A percentile compares a stretch with the other conserved stretches of the same genome.
Conservation (phyloP, 2,888 invertebrate species). For the Kuschelorhynchus macadamiae region DNA sequence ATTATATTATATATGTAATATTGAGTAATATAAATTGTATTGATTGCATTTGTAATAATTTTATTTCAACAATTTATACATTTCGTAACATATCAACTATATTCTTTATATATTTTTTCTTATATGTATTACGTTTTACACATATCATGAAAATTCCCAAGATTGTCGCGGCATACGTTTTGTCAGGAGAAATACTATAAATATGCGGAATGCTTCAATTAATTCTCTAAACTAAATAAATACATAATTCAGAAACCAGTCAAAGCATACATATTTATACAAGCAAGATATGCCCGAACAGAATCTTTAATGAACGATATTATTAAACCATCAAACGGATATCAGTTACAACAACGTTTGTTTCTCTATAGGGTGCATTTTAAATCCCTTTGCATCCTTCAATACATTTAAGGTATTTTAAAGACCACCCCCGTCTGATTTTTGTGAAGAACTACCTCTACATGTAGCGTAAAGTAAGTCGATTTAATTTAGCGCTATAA, state of each 20-base stretch:
- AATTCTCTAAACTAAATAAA: slow-evolving; percentile 25
- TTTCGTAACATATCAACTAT: no score
- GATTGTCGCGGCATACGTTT: neutral
- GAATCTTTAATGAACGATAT: slow-evolving; percentile 19
- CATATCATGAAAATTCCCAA: no score
- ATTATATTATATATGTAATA: no score
- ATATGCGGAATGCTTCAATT: slow-evolving; percentile 7
- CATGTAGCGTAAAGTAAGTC: no score
- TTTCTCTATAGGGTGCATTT: slow-evolving; percentile 25
- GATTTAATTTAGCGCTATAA: no score
- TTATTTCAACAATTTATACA: no score
- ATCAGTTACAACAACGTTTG: slow-evolving; percentile 29
- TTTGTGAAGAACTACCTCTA: neutral
- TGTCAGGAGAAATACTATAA: neutral
- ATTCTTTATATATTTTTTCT: no score
- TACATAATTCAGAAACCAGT: slow-evolving; percentile 24
- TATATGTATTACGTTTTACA: no score
- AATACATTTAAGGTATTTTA: slow-evolving; percentile 18
- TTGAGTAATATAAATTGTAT: no score
- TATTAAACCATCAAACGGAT: slow-evolving; percentile 36
- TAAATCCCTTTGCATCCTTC: slow-evolving; percentile 4
- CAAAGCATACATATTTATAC: slow-evolving; percentile 24
- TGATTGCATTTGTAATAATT: no score
- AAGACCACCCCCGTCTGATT: slow-evolving; percentile 20
- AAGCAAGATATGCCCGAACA: slow-evolving; percentile 17